Percentiles rank a stretch among this genome's conserved stretches.
These are phyloP conservation scores for Rhabditoides inermis DNA, from an alignment of 2,888 invertebrate genomes.

Conservation along the genomic window DNA sequence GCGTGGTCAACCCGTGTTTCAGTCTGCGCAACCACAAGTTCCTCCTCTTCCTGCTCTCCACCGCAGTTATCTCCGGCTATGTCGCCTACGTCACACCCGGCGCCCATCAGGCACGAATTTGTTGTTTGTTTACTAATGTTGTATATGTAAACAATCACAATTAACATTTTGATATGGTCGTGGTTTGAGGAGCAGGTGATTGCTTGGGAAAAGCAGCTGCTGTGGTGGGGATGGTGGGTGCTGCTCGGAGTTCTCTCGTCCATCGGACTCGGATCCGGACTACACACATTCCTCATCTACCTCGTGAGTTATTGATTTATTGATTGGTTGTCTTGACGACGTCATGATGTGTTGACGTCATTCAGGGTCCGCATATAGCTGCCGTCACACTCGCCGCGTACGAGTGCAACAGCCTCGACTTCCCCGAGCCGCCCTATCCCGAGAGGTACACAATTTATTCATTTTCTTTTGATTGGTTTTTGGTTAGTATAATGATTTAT, in stretches of 20 bases:
- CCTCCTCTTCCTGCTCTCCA: conserved; percentile 26
- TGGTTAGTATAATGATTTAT: no score
- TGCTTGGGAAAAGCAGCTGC: conserved; percentile 51
- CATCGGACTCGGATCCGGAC: conserved; percentile 89
- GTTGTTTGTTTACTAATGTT: background rate
- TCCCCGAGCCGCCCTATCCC: conserved; percentile 95
- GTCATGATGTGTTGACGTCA: background rate
- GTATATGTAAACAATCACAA: background rate
- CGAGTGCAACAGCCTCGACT: conserved; percentile 86
- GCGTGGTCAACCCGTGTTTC: conserved; percentile 15
- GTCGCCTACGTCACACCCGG: conserved; percentile 52
- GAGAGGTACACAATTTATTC: conserved; percentile 59
- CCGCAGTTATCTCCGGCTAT: conserved; percentile 32
- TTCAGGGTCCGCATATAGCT: conserved; percentile 90
- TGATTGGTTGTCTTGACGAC: background rate
- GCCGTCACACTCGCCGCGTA: conserved; percentile 94
- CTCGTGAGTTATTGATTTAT: conserved; percentile 56
- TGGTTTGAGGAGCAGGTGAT: conserved; percentile 10
- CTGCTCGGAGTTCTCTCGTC: conserved; percentile 89
- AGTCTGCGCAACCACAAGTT: conserved; percentile 49
- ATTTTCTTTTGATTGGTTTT: no score
- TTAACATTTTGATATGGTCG: conserved; percentile 6
- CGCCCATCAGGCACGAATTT: conserved; percentile 47
- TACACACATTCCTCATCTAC: conserved; percentile 96
- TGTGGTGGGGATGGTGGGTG: conserved; percentile 73